Percentiles rank a stretch among this genome's conserved stretches.
Evolutionary conservation across 2,888 invertebrate genomes (phyloP).

Genomic region (Eristalis tenax): DNA sequence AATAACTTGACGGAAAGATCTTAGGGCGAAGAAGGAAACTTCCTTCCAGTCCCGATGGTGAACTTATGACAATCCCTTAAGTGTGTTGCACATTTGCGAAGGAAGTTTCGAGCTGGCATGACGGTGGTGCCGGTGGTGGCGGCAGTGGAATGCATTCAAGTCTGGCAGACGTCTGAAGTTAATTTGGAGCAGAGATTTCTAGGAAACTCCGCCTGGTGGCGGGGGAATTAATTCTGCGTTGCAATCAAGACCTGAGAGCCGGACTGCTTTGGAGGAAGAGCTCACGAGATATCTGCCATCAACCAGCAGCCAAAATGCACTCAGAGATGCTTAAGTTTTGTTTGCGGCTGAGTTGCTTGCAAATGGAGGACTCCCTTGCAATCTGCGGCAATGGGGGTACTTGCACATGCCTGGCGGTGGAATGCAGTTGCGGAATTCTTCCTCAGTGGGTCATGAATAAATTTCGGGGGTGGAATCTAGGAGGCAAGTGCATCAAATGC

Average conservation of each 20-base stretch:
- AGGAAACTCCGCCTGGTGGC: conserved; percentile 4
- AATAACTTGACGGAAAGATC: conserved; percentile 51
- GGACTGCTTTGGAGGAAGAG: neutral
- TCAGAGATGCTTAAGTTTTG: neutral
- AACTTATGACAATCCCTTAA: conserved; percentile 61
- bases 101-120: conserved; percentile 10
- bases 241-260: conserved; percentile 15
- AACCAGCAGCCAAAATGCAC: neutral
- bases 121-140: neutral
- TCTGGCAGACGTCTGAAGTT: conserved; percentile 59
- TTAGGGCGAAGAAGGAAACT: conserved; percentile 28
- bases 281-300: neutral
- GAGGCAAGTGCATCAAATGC: neutral
- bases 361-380: neutral
- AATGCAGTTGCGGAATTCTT: neutral
- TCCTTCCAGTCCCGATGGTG: conserved; percentile 1
- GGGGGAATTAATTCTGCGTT: conserved; percentile 38
- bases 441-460: neutral
- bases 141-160: conserved; percentile 41
- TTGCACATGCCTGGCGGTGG: neutral
- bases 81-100: conserved; percentile 56
- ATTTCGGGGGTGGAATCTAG: neutral
- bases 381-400: neutral
- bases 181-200: conserved; percentile 49
- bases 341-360: neutral